Base-by-base conservation (phyloP, 2,113 vertebrate genomes). In the Gambusia affinis region DNA sequence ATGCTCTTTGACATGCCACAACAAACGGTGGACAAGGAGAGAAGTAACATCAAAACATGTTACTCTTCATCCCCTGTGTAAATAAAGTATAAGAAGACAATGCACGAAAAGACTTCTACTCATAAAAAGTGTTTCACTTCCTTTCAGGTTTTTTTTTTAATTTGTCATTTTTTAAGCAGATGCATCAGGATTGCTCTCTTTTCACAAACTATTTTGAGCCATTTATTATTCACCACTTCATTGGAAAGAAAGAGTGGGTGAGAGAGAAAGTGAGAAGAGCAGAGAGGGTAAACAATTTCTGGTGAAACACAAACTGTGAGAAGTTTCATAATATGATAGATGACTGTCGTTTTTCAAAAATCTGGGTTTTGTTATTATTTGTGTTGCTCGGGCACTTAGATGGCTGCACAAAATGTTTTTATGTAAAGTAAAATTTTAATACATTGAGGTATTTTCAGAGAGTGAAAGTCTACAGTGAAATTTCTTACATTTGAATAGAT, bases 1-100 rank as follows among this genome's bases (percentile, higher is more conserved):
- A 92, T 92, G 92, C 92, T 91, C 93, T 91, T 92, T 94, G 92
- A 92, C 92, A 93, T 88, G 77, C 30, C 80, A 87, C 75, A 4
- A 64, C 76, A 65, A 67, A 83, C 73, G 70, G 80, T 85, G 72
- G 74, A 90, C 80, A 76, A 80, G 62, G 75, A 69, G 67, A 82
- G 29, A 76, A 73, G 72, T 75, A 69, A 75, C 70, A 60, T 82
- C 12, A 15, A n/a, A n/a, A 76, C 76, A 39, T 81, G n/a, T 75
- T 64, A 81, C 82, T 80, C 75, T 72, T 63, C 42, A 17, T 83
- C 79, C 74, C 62, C 44, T 47, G 70, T 68, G 39, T 42, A 68
- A 78, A 37, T 15, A 7, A 66, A 39, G 15, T 35, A 1, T 1
- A 44, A 4, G 15, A 3, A 29, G 60, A 37, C 15, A 39, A 31